Conservation (phyloP, 1,140 invertebrate species). For the Drosophila cardini region DNA sequence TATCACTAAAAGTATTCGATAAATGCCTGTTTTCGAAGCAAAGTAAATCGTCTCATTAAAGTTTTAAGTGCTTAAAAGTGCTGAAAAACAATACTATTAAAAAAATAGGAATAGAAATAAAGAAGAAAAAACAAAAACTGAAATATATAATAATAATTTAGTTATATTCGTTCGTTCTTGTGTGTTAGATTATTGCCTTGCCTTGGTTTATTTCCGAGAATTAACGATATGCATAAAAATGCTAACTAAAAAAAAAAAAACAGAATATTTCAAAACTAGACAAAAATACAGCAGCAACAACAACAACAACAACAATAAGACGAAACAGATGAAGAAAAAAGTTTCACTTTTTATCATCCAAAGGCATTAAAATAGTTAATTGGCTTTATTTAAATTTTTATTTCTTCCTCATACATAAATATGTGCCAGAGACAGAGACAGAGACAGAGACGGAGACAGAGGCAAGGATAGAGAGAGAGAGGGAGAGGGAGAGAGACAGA, state of each 20-base stretch:
- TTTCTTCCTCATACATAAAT: conserved; percentile 84
- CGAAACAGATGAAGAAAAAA: conserved; percentile 57
- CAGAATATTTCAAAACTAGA: conserved; percentile 39
- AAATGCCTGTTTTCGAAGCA: background rate
- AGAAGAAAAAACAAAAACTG: conserved; percentile 16
- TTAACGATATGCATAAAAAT: conserved; percentile 81
- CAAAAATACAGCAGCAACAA: conserved; percentile 32
- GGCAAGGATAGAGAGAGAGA: background rate
- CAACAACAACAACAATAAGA: conserved; percentile 20
- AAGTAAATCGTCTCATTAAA: conserved; percentile 1
- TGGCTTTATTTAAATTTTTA: conserved; percentile 83
- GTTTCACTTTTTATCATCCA: conserved; percentile 83
- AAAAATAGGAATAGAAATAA: conserved; percentile 2
- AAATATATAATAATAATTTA: conserved; percentile 40
- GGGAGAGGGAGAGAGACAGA: background rate
- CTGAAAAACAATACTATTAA: conserved; percentile 32
- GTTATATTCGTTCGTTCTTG: conserved; percentile 16
- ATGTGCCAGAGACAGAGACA: conserved; percentile 64
- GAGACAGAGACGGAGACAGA: background rate
- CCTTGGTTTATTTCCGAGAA: conserved; percentile 82
- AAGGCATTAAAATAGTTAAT: conserved; percentile 84
- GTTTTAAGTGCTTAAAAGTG: background rate
- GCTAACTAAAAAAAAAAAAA: conserved; percentile 32
- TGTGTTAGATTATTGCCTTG: conserved; percentile 67
- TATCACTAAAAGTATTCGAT: background rate